These are phyloP conservation scores for Dynastes grantii DNA, from an alignment of 2,888 invertebrate genomes.

Conservation along the genomic window DNA sequence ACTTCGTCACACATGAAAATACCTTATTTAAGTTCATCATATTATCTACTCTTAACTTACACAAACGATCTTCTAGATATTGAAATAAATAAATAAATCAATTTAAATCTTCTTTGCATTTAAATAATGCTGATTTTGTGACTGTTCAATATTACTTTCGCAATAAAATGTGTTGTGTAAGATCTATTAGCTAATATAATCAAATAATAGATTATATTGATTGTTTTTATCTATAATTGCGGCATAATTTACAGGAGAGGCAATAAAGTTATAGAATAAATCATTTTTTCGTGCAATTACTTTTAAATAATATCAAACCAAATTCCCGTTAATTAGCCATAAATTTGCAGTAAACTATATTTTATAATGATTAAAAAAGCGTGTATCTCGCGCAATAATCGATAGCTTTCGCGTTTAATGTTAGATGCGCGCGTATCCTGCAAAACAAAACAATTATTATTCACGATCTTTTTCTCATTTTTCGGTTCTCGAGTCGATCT, in stretches of 20 bases:
- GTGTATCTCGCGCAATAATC: not conserved
- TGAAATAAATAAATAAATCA: not conserved
- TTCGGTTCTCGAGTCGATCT: conserved; percentile 19
- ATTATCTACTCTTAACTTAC: not conserved
- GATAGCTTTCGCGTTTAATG: not conserved
- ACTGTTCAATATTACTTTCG: no score
- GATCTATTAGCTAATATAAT: no score
- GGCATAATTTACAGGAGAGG: no score
- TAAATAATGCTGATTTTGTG: no score
- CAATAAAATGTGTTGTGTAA: not conserved
- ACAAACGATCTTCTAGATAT: not conserved
- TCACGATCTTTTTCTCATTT: conserved; percentile 17
- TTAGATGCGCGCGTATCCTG: not conserved
- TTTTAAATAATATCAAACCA: not conserved
- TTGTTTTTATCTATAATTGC: no score
- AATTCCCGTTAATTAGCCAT: conserved; percentile 14
- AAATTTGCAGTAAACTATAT: not conserved
- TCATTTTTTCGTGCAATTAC: no score
- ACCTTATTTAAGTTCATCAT: no score
- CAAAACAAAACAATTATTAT: conserved; percentile 18
- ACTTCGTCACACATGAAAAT: no score
- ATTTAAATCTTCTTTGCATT: no score
- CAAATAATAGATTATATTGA: no score
- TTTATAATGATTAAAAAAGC: not conserved
- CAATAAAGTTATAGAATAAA: no score